Conservation (phyloP, 2,113 vertebrate species). For the Plectropomus leopardus region DNA sequence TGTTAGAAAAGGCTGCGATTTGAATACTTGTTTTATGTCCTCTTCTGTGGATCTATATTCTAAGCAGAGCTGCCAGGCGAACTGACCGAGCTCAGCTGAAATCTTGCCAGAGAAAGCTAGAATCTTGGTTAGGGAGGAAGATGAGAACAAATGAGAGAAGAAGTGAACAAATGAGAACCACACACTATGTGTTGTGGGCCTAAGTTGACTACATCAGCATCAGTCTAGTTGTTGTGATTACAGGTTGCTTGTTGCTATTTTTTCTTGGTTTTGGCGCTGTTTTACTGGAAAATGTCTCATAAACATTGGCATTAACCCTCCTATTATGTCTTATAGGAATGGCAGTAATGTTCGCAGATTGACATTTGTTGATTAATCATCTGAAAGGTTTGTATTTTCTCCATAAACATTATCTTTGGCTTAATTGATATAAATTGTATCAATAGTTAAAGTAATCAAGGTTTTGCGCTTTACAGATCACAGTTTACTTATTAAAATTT, state of each 20-base stretch:
- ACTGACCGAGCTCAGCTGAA: neutral
- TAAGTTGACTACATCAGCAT: neutral
- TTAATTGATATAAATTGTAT: too few relatives aligned
- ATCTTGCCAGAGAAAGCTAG: neutral
- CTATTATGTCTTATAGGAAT: too few relatives aligned
- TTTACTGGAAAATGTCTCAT: neutral
- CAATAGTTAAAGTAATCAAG: too few relatives aligned
- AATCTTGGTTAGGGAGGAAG: neutral
- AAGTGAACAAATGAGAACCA: neutral
- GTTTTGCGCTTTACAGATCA: too few relatives aligned
- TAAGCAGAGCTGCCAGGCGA: neutral
- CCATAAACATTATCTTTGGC: too few relatives aligned
- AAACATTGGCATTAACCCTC: too few relatives aligned
- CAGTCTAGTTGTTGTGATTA: neutral
- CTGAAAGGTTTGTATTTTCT: too few relatives aligned
- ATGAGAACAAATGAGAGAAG: constrained; percentile 9
- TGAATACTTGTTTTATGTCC: constrained; percentile 10
- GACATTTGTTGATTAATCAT: too few relatives aligned
- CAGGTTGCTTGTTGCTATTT: neutral
- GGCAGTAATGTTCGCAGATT: too few relatives aligned
- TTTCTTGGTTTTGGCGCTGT: neutral
- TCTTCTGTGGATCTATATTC: constrained; percentile 23
- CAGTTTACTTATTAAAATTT: too few relatives aligned
- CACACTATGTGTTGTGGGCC: neutral
- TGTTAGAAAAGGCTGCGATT: constrained; percentile 31